Evolutionary conservation across 1,140 invertebrate genomes (phyloP), one percentile per base, ranked within the genome.

Genomic region (Gryllus bimaculatus): DNA sequence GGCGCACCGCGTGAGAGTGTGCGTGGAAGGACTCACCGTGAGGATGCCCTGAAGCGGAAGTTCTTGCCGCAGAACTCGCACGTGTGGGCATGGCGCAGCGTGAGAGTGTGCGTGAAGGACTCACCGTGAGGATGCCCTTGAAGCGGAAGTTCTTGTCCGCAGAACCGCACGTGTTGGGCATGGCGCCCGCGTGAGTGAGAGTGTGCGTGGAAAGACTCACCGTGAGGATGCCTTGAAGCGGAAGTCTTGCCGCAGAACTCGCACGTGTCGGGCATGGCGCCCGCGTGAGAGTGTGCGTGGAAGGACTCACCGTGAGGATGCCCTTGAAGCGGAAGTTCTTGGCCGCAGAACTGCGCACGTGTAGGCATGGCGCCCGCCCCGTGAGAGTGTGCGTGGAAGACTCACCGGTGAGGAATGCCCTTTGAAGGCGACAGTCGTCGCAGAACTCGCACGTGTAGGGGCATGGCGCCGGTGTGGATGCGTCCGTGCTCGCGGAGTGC

Each of bases 401-500:
- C n/a, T 73, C 10, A 73, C 10, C n/a, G 10, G n/a, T 12, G n/a
- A 12, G 10, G 10, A 73, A 73, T 10, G 10, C 66, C n/a, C 66
- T 73, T 73, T 73, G n/a, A 73, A 12, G 10, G 66, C 10, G n/a
- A 73, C n/a, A 12, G 49, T 82, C 81, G 20, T 76, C 76, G 78
- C 82, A 83, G 47, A 80, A 49, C 8, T 77, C 78, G 75, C 82
- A 83, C 49, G 78, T 79, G 39, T 75, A 83, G 3, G 89, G 89
- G 83, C 89, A 90, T 66, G 54, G 54, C 54, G 8, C 89, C 90
- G n/a, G 90, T 92, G 82, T 91, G 90, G 20, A 80, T 80, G n/a
- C 80, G 78, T n/a, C 80, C 76, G 48, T 80, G 80, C 47, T 80
- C 80, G 15, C 80, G 47, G 13, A 80, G 48, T 5, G 80, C 78